Conservation (phyloP, 1,140 invertebrate species). For the Leptinotarsa lineolata region DNA sequence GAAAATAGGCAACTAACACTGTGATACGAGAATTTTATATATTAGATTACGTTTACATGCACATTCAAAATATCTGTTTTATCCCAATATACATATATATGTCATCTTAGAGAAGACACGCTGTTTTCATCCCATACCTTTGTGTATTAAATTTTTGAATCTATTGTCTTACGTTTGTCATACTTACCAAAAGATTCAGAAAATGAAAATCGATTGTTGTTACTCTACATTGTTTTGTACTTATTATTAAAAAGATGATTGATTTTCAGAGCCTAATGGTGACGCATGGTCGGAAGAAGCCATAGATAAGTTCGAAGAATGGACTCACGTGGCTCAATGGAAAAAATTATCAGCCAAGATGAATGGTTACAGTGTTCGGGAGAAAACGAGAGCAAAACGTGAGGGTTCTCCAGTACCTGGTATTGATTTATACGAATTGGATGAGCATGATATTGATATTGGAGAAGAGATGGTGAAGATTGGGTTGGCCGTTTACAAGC, state of each 20-base stretch:
- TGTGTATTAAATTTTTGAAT: too few species aligned
- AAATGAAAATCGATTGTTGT: too few species aligned
- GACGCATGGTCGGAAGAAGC: slow-evolving; percentile 67
- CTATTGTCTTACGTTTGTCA: too few species aligned
- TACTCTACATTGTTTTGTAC: too few species aligned
- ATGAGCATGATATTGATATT: slow-evolving; percentile 49
- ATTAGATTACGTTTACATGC: too few species aligned
- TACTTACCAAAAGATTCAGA: too few species aligned
- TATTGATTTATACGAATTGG: slow-evolving; percentile 64
- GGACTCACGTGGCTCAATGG: slow-evolving; percentile 68
- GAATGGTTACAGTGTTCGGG: slow-evolving; percentile 66
- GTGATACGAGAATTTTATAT: too few species aligned
- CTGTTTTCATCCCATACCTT: too few species aligned
- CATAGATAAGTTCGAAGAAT: slow-evolving; percentile 71
- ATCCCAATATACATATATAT: too few species aligned
- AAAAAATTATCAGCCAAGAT: slow-evolving; percentile 70
- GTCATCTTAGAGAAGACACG: too few species aligned
- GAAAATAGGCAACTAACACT: too few species aligned
- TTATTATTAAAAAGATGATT: neutral
- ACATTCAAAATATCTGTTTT: too few species aligned
- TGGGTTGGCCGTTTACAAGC: slow-evolving; percentile 49
- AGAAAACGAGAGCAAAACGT: slow-evolving; percentile 54
- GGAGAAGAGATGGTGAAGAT: slow-evolving; percentile 51
- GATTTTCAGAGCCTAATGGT: slow-evolving; percentile 46
- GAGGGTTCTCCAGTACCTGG: slow-evolving; percentile 67